phyloP scores from a whole-genome alignment of 2,888 invertebrate genomes.

The Parnassius glacialis region DNA sequence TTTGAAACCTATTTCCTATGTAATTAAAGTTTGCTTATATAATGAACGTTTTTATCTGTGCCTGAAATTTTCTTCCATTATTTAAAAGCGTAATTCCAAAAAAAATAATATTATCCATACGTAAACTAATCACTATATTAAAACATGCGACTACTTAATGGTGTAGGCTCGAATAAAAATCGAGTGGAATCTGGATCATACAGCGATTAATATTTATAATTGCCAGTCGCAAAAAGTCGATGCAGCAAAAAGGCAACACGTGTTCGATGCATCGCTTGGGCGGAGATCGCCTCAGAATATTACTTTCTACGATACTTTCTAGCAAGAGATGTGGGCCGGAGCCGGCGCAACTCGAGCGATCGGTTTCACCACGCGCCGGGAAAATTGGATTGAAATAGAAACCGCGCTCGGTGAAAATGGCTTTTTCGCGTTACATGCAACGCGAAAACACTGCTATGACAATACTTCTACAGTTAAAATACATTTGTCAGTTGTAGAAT shows the following conservation, averaged over 20 bases:
- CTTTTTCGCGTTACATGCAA: slow-evolving; percentile 70
- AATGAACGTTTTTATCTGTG: no score
- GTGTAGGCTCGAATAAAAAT: slow-evolving; percentile 18
- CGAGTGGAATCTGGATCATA: slow-evolving; percentile 26
- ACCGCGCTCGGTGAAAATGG: slow-evolving; percentile 72
- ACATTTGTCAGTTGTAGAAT: neutral
- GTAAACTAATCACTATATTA: no score
- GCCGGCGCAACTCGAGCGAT: slow-evolving; percentile 76
- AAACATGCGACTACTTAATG: no score
- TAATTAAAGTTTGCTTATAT: no score
- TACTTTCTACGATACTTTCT: slow-evolving; percentile 81
- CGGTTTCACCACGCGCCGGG: slow-evolving; percentile 77
- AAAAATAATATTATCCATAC: no score
- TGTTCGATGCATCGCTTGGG: slow-evolving; percentile 68
- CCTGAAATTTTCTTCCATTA: no score
- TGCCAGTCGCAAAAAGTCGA: slow-evolving; percentile 44
- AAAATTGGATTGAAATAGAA: slow-evolving; percentile 81
- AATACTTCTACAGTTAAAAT: slow-evolving; percentile 1
- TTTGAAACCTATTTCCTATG: no score
- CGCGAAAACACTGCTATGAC: slow-evolving; percentile 56
- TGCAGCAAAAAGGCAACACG: slow-evolving; percentile 58
- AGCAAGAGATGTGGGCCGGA: slow-evolving; percentile 78
- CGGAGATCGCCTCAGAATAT: slow-evolving; percentile 69
- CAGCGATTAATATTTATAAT: slow-evolving; percentile 23
- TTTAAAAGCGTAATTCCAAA: no score